Evolutionary conservation across 2,888 invertebrate genomes (phyloP).

Genomic region (Physocephala rufipes): DNA sequence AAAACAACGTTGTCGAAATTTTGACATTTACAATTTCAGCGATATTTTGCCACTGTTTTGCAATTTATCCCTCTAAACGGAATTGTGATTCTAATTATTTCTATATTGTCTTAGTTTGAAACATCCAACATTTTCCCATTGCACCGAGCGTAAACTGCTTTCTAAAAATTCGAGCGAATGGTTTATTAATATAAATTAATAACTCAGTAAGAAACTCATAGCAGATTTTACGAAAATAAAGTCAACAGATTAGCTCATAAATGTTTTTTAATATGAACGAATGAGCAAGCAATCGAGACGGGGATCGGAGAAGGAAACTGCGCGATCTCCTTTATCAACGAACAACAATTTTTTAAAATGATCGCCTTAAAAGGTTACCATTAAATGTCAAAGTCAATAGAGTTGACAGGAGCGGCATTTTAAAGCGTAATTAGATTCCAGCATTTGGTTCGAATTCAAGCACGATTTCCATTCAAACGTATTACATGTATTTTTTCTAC

Average conservation of each 20-base stretch:
- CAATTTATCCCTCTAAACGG: too few species aligned
- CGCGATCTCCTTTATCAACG: conserved; percentile 7
- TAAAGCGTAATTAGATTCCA: not conserved
- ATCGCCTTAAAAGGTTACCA: conserved; percentile 7
- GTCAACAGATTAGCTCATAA: not conserved
- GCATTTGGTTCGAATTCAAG: conserved; percentile 6
- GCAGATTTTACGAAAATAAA: not conserved
- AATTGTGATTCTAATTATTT: not conserved
- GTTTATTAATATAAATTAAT: too few species aligned
- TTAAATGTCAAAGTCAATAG: conserved; percentile 19
- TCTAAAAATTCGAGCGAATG: too few species aligned
- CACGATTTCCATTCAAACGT: not conserved
- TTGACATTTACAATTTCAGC: too few species aligned
- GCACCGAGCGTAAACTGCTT: too few species aligned
- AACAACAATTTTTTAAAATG: not conserved
- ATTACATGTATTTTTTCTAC: conserved; percentile 3
- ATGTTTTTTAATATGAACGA: not conserved
- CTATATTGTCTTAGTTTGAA: too few species aligned
- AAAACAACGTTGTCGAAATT: too few species aligned
- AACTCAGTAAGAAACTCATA: not conserved
- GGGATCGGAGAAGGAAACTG: not conserved
- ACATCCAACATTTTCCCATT: too few species aligned
- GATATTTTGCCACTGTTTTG: too few species aligned
- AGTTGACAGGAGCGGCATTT: not conserved
- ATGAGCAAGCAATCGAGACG: too few species aligned